A percentile compares a stretch with the other conserved stretches of the same genome.
Evolutionary conservation across 2,888 invertebrate genomes (phyloP).

Genomic region (Epsilonema sp.): DNA sequence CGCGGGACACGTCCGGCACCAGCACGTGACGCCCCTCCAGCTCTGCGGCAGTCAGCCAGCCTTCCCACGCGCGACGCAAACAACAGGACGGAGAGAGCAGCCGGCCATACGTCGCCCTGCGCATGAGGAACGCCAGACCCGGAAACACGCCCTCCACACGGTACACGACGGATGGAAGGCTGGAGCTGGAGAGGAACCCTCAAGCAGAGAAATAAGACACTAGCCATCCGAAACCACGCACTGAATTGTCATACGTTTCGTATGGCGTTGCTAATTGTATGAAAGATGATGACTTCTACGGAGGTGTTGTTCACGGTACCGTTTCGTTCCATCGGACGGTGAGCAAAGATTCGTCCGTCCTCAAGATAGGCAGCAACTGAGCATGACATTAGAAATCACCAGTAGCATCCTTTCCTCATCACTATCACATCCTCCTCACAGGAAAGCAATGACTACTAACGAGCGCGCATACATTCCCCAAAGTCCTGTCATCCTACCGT

Average conservation of each 20-base stretch:
- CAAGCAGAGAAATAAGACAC: too few species aligned
- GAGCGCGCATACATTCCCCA: too few species aligned
- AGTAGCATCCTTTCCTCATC: slow-evolving; percentile 35
- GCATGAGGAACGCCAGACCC: slow-evolving; percentile 30
- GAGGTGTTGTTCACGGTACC: too few species aligned
- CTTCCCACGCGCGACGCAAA: slow-evolving; percentile 27
- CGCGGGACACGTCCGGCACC: slow-evolving; percentile 30
- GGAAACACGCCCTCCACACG: slow-evolving; percentile 27
- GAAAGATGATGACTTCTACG: too few species aligned
- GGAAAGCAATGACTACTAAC: too few species aligned
- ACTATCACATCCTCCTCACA: slow-evolving; percentile 33
- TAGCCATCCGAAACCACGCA: too few species aligned
- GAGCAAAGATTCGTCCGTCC: slow-evolving; percentile 29
- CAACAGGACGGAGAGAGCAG: slow-evolving; percentile 21
- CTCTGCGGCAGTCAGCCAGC: slow-evolving; percentile 20
- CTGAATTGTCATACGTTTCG: too few species aligned
- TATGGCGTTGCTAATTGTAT: too few species aligned
- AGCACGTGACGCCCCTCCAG: slow-evolving; percentile 18
- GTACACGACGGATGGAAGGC: slow-evolving; percentile 20
- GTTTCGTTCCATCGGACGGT: slow-evolving; percentile 35
- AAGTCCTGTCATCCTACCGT: slow-evolving; percentile 20
- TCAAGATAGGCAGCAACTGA: slow-evolving; percentile 31
- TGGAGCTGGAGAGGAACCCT: slow-evolving; percentile 27
- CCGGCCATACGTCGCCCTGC: slow-evolving; percentile 18
- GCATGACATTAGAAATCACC: slow-evolving; percentile 38